Base-by-base conservation (phyloP, 2,113 vertebrate species). In the Anas platyrhynchos region DNA sequence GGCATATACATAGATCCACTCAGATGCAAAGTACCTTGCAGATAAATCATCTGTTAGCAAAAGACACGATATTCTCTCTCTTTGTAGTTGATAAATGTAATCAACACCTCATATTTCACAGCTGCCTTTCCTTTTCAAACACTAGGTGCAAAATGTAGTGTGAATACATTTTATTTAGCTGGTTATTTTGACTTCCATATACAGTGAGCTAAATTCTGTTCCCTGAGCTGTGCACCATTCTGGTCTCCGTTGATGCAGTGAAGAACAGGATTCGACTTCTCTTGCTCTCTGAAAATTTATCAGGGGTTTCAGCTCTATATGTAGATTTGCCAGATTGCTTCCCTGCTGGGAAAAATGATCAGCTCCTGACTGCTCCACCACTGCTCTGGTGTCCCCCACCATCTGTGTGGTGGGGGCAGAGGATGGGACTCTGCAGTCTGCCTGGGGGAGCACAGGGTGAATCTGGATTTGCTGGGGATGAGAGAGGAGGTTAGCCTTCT, bases 341-440 rank as follows among this genome's bases (percentile, higher is more conserved):
- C 13, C 32, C 16, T 27, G 7, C 3, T 81, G 83, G 77, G 74
- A 90, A 86, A 56, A 13, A 7, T 69, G 22, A 63, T 83, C 36
- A 71, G 25, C 7, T 21, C 13, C 41, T 83, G 41, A 26, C 29
- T 48, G 3, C n/a, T 81, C 25, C 16, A 13, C 3, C 59, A 7
- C 56, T 61, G 2, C 4, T 48, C 9, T 11, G 58, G 31, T 1
- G 7, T 32, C 27, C 21, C 8, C 3, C 6, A n/a, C 73, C 3
- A 22, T 9, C 58, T 59, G 18, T 2, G 3, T 55, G n/a, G 17
- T 52, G 23, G 13, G 29, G 11, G 15, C 22, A 78, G 50, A 20
- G 36, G 29, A 6, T 36, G 29, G 52, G 83, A 63, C 3, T 1
- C 34, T 22, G 25, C 0, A 0, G 3, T 61, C 32, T 20, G 5